Evolutionary conservation across 1,140 invertebrate species (phyloP).

Genomic region (Acyrthosiphon pisum): DNA sequence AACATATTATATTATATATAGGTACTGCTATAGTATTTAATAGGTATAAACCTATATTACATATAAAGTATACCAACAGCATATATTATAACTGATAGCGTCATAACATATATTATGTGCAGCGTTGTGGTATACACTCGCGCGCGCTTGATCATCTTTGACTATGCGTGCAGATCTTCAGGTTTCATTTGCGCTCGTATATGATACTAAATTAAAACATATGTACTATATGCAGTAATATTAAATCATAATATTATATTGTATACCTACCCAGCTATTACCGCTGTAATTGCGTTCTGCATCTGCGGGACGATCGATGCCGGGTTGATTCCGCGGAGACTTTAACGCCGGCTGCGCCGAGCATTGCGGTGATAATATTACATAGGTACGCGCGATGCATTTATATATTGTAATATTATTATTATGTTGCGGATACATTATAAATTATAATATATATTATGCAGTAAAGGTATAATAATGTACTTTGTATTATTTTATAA

Average conservation of each 20-base stretch:
- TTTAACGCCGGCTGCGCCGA: not conserved
- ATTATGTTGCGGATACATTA: not conserved
- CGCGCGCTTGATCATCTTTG: not conserved
- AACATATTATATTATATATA: not conserved
- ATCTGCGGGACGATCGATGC: not conserved
- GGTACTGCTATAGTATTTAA: not conserved
- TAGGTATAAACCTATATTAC: not conserved
- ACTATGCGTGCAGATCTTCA: not conserved
- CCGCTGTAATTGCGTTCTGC: not conserved
- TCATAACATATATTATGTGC: not conserved
- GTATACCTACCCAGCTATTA: not conserved
- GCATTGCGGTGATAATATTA: not conserved
- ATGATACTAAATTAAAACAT: not conserved
- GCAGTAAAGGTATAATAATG: not conserved
- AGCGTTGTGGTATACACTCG: not conserved
- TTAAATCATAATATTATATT: not conserved
- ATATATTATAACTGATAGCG: not conserved
- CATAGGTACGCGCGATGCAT: not conserved
- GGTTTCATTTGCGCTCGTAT: not conserved
- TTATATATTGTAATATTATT: not conserved
- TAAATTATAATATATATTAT: not conserved
- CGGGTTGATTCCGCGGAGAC: not conserved
- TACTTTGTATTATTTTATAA: not conserved
- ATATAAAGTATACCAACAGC: not conserved
- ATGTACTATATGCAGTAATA: not conserved